Conservation (phyloP, 2,888 invertebrate species). For the Lochmaea crataegi region DNA sequence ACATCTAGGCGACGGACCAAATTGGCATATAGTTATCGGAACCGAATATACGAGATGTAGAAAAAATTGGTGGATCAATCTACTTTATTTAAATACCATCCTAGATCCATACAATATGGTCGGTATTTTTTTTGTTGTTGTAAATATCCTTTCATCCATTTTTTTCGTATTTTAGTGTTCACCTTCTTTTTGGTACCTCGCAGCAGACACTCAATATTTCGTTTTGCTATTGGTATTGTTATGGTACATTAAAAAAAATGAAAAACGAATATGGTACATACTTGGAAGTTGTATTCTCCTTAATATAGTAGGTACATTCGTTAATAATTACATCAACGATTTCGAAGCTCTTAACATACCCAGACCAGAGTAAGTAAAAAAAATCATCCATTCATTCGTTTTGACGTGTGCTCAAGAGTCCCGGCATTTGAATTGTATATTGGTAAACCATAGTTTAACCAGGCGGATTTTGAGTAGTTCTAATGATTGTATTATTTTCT, state of each 20-base stretch:
- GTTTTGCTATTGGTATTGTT: slow-evolving; percentile 52
- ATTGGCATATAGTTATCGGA: slow-evolving; percentile 52
- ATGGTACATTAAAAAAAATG: slow-evolving; percentile 47
- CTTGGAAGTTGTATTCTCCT: slow-evolving; percentile 12
- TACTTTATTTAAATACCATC: slow-evolving; percentile 55
- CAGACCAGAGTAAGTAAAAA: slow-evolving; percentile 48
- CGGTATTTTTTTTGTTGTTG: not conserved
- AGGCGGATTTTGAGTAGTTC: no score
- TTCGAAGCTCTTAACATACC: slow-evolving; percentile 28
- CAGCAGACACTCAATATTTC: slow-evolving; percentile 59
- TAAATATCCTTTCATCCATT: no score
- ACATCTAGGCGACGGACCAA: slow-evolving; percentile 52
- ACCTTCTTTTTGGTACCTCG: slow-evolving; percentile 56
- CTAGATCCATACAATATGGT: slow-evolving; percentile 52
- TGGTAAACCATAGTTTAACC: no score
- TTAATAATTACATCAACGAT: slow-evolving; percentile 22
- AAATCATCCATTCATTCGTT: no score
- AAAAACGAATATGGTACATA: slow-evolving; percentile 30
- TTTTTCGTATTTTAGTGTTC: slow-evolving; percentile 21
- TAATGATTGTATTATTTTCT: no score
- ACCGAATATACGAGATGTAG: slow-evolving; percentile 52
- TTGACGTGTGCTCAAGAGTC: no score
- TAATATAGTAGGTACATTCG: slow-evolving; percentile 13
- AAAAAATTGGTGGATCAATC: slow-evolving; percentile 55
- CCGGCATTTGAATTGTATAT: no score